Evolutionary conservation across 2,888 invertebrate species (phyloP).

Genomic region (Sthenelais limicola): DNA sequence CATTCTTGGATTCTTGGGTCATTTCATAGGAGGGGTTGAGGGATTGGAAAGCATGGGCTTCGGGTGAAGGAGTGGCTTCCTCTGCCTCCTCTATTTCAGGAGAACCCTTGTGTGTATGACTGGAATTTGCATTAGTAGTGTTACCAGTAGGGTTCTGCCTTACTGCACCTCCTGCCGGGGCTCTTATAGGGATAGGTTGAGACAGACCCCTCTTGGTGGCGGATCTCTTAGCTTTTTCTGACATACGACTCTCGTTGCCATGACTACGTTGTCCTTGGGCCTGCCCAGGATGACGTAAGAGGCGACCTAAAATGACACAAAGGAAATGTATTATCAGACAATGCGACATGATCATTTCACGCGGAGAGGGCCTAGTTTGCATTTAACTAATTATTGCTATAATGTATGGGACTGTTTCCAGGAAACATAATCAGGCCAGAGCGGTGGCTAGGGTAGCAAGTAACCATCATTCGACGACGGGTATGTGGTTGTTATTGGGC

Average conservation of each 20-base stretch:
- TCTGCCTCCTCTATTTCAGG: slow-evolving; percentile 59
- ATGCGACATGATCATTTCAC: too few species aligned
- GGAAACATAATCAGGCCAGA: too few species aligned
- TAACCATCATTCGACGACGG: too few species aligned
- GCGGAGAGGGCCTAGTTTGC: too few species aligned
- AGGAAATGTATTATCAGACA: too few species aligned
- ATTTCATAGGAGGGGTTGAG: slow-evolving; percentile 52
- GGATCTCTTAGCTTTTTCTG: slow-evolving; percentile 34
- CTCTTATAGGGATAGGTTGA: slow-evolving; percentile 25
- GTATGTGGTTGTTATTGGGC: too few species aligned
- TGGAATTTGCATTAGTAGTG: background rate
- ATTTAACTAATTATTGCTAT: too few species aligned
- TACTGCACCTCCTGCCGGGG: background rate
- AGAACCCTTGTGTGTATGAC: background rate
- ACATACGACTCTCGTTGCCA: slow-evolving; percentile 35
- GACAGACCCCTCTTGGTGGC: slow-evolving; percentile 14
- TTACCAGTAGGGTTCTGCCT: background rate
- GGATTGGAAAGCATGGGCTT: slow-evolving; percentile 65
- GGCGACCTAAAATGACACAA: slow-evolving; percentile 5
- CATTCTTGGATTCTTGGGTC: slow-evolving; percentile 34
- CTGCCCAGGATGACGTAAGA: slow-evolving; percentile 18
- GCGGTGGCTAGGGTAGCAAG: too few species aligned
- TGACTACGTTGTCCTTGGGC: slow-evolving; percentile 29
- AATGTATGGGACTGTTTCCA: too few species aligned
- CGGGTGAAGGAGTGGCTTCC: slow-evolving; percentile 59